Evolutionary conservation across 1,140 invertebrate species (phyloP).

Genomic region (Monochamus saltuarius): DNA sequence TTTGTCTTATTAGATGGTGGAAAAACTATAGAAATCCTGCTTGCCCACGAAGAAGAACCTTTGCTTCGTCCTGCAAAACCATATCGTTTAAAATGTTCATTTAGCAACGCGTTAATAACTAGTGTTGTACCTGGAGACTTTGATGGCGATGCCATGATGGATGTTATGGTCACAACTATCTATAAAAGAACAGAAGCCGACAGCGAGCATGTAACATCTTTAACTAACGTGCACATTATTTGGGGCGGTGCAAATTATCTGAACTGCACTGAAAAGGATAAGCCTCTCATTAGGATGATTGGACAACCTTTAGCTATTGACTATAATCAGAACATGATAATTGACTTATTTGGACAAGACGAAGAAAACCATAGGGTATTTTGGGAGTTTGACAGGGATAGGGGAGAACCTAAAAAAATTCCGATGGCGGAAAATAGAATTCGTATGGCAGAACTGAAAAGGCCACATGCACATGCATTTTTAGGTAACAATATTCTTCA

Average conservation of each 20-base stretch:
- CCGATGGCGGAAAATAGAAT: conserved; percentile 51
- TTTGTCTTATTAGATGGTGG: conserved; percentile 74
- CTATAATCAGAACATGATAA: conserved; percentile 90
- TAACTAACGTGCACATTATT: conserved; percentile 62
- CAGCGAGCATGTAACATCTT: conserved; percentile 38
- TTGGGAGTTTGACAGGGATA: conserved; percentile 71
- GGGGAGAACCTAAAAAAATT: conserved; percentile 54
- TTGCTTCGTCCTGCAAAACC: conserved; percentile 56
- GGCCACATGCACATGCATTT: conserved; percentile 87
- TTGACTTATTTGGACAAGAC: conserved; percentile 85
- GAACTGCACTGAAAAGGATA: conserved; percentile 61
- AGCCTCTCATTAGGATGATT: conserved; percentile 59
- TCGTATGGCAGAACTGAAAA: conserved; percentile 40
- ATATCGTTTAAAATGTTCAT: conserved; percentile 59
- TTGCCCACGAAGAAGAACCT: conserved; percentile 76
- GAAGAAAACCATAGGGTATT: conserved; percentile 59
- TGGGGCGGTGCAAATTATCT: conserved; percentile 71
- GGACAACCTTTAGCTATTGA: conserved; percentile 87
- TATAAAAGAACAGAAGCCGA: conserved; percentile 27
- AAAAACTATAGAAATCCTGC: conserved; percentile 68
- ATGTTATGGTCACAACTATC: conserved; percentile 75
- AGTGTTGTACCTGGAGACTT: conserved; percentile 91
- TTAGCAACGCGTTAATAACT: conserved; percentile 60
- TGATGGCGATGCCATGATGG: conserved; percentile 93
- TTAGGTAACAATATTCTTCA: conserved; percentile 35